Percentiles rank a stretch among this genome's conserved stretches.
Evolutionary conservation across 2,888 invertebrate species (phyloP).

Genomic region (Mechanitis messenoides): DNA sequence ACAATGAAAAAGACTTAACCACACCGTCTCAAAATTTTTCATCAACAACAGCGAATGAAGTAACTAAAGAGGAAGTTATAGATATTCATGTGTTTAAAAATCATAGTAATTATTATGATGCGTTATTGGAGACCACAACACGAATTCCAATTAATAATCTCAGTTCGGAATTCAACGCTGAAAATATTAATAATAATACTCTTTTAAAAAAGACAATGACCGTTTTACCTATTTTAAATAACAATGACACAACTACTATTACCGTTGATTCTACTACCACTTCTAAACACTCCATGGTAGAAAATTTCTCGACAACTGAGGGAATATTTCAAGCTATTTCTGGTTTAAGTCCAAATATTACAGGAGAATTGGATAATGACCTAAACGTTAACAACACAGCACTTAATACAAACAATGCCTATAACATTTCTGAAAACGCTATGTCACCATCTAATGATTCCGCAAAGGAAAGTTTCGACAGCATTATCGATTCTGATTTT

Average conservation of each 20-base stretch:
- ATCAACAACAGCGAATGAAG: conserved; percentile 17
- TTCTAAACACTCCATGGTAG: conserved; percentile 8
- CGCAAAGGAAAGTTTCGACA: conserved; percentile 15
- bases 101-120: conserved; percentile 33
- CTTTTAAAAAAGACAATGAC: too few relatives aligned
- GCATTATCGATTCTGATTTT: conserved; percentile 22
- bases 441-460: conserved; percentile 8
- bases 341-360: conserved; percentile 20
- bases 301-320: conserved; percentile 21
- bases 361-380: conserved; percentile 24
- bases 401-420: neutral
- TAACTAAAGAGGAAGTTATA: conserved; percentile 31
- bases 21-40: conserved; percentile 20
- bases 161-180: neutral
- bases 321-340: conserved; percentile 10
- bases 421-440: conserved; percentile 16
- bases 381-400: conserved; percentile 7
- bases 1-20: conserved; percentile 9
- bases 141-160: conserved; percentile 45
- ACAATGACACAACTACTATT: conserved; percentile 7
- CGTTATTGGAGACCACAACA: conserved; percentile 52
- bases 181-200: neutral
- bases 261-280: conserved; percentile 18
- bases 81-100: conserved; percentile 38
- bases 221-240: neutral